These are phyloP conservation scores for Micromesistius poutassou DNA, from an alignment of 2,797 vertebrate species.

Conservation along the genomic window DNA sequence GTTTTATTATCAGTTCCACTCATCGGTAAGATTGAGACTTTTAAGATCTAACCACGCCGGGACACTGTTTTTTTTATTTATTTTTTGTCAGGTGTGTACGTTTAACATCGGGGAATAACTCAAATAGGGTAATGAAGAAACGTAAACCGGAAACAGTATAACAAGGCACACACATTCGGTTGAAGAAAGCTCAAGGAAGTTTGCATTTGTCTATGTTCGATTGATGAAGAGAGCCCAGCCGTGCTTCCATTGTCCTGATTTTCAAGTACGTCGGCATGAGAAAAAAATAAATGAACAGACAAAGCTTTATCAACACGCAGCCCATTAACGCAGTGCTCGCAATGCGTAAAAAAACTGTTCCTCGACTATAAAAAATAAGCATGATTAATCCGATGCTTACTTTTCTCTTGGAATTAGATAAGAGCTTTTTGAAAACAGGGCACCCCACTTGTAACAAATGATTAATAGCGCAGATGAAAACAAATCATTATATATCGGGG, in stretches of 20 bases:
- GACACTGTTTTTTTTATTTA: too few species aligned
- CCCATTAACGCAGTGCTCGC: not conserved
- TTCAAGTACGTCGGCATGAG: not conserved
- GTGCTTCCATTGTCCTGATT: not conserved
- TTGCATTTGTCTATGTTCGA: not conserved
- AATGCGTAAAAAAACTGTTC: too few species aligned
- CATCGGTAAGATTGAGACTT: not conserved
- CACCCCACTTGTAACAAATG: not conserved
- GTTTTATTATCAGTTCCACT: not conserved
- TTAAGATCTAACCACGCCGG: not conserved
- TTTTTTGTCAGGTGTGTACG: not conserved
- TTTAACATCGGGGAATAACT: not conserved
- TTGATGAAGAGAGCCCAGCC: not conserved
- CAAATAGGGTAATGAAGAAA: not conserved
- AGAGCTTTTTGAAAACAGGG: not conserved
- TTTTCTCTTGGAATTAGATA: not conserved
- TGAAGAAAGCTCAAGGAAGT: not conserved
- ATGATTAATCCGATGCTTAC: not conserved
- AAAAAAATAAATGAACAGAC: not conserved
- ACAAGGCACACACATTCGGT: not conserved
- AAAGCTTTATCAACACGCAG: not conserved
- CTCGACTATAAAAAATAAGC: not conserved
- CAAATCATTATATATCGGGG: not conserved
- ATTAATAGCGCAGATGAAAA: not conserved
- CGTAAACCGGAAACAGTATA: not conserved